phyloP scores from a whole-genome alignment of 2,888 invertebrate species.

The Tuta absoluta region DNA sequence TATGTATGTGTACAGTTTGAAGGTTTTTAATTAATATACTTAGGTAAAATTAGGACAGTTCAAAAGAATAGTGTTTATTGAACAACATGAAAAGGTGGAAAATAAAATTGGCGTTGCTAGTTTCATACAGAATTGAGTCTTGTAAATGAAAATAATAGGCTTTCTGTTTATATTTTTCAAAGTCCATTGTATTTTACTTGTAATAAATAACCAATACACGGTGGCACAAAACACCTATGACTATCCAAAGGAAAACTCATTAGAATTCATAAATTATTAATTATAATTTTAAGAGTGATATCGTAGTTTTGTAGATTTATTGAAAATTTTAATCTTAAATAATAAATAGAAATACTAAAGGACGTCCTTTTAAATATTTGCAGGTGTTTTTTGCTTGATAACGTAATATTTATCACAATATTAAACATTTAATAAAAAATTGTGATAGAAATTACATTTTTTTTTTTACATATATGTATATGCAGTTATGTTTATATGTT shows the following conservation, averaged over 20 bases:
- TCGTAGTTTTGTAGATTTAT: conserved; percentile 18
- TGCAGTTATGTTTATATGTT: conserved; percentile 9
- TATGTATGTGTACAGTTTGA: too few species aligned
- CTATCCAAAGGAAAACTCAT: conserved; percentile 1
- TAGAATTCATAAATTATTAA: background rate
- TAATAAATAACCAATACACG: conserved; percentile 1
- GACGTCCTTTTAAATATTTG: background rate
- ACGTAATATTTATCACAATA: background rate
- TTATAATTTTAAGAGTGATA: conserved; percentile 18
- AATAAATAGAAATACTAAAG: background rate
- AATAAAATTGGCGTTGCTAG: background rate
- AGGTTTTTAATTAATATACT: too few species aligned
- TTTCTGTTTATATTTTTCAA: conserved; percentile 5
- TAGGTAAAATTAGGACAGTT: too few species aligned
- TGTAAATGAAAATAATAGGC: background rate
- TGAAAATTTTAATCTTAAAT: conserved; percentile 13
- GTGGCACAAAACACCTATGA: conserved; percentile 16
- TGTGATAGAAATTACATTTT: conserved; percentile 1
- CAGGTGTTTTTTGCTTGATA: conserved; percentile 7
- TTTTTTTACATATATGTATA: background rate
- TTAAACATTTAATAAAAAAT: too few species aligned
- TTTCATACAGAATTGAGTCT: background rate
- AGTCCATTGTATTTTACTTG: conserved; percentile 4
- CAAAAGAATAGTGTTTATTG: too few species aligned
- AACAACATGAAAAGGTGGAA: background rate